phyloP scores from a whole-genome alignment of 1,140 invertebrate species.

The Apocrypta bakeri region DNA sequence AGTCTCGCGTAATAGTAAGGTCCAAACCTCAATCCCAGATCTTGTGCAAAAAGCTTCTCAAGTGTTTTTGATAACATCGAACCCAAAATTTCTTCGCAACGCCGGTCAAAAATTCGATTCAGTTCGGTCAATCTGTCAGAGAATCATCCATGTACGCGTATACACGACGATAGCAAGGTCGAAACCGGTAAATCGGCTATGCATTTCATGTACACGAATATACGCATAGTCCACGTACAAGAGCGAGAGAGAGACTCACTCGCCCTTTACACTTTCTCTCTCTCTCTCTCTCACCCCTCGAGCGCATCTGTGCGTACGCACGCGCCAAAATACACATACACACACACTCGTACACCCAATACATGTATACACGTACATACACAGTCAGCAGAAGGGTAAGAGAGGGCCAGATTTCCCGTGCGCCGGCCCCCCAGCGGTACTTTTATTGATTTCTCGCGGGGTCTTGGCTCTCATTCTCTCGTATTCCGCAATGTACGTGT shows the following conservation, averaged over 20 bases:
- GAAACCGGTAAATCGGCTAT: slow-evolving; percentile 42
- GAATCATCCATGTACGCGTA: background rate
- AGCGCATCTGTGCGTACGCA: slow-evolving; percentile 41
- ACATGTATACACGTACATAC: background rate
- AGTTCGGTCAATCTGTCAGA: no score
- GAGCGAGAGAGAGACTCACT: slow-evolving; percentile 16
- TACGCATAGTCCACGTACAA: background rate
- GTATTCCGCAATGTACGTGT: background rate
- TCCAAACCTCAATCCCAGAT: no score
- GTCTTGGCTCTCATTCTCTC: background rate
- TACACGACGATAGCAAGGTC: slow-evolving; percentile 1
- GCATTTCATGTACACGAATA: background rate
- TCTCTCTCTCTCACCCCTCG: background rate
- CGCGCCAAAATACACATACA: slow-evolving; percentile 6
- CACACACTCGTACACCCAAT: background rate
- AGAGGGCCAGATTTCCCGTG: slow-evolving; percentile 33
- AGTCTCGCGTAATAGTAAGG: no score
- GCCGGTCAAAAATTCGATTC: no score
- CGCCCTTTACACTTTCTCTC: no score
- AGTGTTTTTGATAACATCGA: no score
- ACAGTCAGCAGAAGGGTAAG: slow-evolving; percentile 41
- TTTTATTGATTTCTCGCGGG: slow-evolving; percentile 47
- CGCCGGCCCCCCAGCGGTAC: background rate
- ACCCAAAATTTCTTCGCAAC: no score
- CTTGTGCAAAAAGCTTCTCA: no score